phyloP scores from a whole-genome alignment of 2,888 invertebrate genomes.

The Ophraella communa region DNA sequence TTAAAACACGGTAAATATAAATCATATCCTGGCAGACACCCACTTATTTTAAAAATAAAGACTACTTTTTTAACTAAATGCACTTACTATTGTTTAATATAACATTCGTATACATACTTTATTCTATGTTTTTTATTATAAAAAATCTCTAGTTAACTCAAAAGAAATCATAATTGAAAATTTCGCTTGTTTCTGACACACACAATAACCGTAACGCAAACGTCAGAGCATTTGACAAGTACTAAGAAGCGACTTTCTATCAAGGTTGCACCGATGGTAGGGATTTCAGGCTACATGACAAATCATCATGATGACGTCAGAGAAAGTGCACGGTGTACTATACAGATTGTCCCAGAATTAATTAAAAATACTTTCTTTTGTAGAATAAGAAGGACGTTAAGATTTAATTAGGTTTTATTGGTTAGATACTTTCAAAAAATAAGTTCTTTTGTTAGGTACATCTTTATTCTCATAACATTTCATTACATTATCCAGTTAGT shows the following conservation, averaged over 20 bases:
- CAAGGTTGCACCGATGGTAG: background rate
- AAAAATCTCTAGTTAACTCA: constrained; percentile 2
- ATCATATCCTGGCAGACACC: constrained; percentile 19
- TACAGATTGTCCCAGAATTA: too few relatives aligned
- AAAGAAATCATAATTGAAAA: constrained; percentile 17
- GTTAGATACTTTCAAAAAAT: too few relatives aligned
- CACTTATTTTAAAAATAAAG: constrained; percentile 13
- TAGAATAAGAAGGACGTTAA: too few relatives aligned
- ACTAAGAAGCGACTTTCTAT: constrained; percentile 7
- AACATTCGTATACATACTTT: constrained; percentile 3
- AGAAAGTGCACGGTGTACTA: too few relatives aligned
- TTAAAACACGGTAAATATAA: constrained; percentile 15
- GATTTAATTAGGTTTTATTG: too few relatives aligned
- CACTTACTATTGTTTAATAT: constrained; percentile 16
- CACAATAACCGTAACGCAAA: constrained; percentile 2
- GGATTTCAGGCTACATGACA: background rate
- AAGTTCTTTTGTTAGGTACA: constrained; percentile 16
- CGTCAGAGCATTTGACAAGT: constrained; percentile 19
- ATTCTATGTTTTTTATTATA: constrained; percentile 12
- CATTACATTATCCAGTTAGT: constrained; percentile 26
- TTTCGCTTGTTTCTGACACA: constrained; percentile 18
- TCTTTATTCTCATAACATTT: constrained; percentile 26
- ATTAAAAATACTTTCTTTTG: too few relatives aligned
- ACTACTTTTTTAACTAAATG: background rate
- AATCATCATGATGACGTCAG: background rate